Percentiles rank a stretch among this genome's conserved stretches.
phyloP scores from a whole-genome alignment of 2,888 invertebrate genomes.

The Eilema depressum region DNA sequence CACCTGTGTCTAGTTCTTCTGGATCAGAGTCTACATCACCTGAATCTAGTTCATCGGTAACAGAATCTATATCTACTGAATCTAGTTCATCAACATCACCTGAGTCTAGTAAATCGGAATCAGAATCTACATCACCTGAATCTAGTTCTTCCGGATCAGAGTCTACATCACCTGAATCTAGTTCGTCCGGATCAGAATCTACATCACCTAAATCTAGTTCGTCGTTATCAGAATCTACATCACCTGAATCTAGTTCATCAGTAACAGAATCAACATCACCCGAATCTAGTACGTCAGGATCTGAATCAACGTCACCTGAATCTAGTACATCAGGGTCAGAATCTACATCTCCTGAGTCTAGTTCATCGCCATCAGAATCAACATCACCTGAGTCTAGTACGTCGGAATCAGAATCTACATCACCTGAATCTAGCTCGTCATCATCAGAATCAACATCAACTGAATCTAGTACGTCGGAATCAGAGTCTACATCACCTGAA shows the following conservation, averaged over 20 bases:
- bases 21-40: constrained; percentile 1
- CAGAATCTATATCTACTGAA: not conserved
- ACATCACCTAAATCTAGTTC: not conserved
- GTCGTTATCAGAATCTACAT: not conserved
- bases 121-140: constrained; percentile 5
- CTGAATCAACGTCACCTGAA: not conserved
- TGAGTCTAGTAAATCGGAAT: not conserved
- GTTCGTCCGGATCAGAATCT: not conserved
- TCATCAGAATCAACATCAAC: too few species aligned
- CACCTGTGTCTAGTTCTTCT: not conserved
- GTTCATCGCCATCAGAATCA: not conserved
- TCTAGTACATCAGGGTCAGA: too few species aligned
- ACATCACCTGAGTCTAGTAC: too few species aligned
- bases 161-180: not conserved
- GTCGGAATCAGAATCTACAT: constrained; percentile 2
- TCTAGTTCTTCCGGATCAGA: not conserved
- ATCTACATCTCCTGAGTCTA: not conserved
- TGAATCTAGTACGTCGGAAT: too few species aligned
- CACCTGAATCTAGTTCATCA: not conserved
- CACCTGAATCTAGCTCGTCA: too few species aligned
- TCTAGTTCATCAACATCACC: not conserved
- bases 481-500: too few species aligned
- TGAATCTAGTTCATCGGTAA: not conserved
- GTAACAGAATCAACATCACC: not conserved
- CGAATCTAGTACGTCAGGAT: not conserved